These are phyloP conservation scores for Loripinus fragilis DNA, from an alignment of 2,888 invertebrate genomes.

Conservation along the genomic window DNA sequence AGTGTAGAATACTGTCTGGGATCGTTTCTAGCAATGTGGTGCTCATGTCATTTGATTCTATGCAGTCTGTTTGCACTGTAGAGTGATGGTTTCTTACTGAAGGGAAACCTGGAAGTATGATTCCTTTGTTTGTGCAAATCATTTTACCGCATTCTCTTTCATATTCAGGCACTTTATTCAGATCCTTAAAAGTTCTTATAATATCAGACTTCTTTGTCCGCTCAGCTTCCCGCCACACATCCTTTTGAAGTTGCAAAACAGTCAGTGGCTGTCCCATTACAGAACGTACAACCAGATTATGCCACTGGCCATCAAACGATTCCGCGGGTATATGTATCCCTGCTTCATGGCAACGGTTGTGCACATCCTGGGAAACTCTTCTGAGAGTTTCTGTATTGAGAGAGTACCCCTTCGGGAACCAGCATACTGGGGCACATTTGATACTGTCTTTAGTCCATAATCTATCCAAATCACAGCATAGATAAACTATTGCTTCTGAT, in stretches of 20 bases:
- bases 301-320: conserved; percentile 42
- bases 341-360: conserved; percentile 10
- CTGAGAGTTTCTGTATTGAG: conserved; percentile 20
- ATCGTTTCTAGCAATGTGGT: background rate
- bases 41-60: background rate
- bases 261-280: conserved; percentile 21
- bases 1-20: background rate
- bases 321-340: conserved; percentile 35
- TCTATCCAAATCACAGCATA: conserved; percentile 40
- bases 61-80: background rate
- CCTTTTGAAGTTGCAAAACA: conserved; percentile 39
- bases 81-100: background rate
- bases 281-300: conserved; percentile 24
- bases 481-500: conserved; percentile 50
- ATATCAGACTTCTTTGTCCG: conserved; percentile 29
- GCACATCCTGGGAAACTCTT: conserved; percentile 29
- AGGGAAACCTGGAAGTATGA: background rate
- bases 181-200: background rate
- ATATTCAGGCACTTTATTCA: background rate
- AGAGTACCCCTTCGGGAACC: conserved; percentile 42
- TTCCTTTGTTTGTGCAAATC: background rate
- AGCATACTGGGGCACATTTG: conserved; percentile 33
- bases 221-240: conserved; percentile 32
- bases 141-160: no score
- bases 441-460: conserved; percentile 38